Conservation (phyloP, 2,797 vertebrate genomes). For the Chrysocyon brachyurus region DNA sequence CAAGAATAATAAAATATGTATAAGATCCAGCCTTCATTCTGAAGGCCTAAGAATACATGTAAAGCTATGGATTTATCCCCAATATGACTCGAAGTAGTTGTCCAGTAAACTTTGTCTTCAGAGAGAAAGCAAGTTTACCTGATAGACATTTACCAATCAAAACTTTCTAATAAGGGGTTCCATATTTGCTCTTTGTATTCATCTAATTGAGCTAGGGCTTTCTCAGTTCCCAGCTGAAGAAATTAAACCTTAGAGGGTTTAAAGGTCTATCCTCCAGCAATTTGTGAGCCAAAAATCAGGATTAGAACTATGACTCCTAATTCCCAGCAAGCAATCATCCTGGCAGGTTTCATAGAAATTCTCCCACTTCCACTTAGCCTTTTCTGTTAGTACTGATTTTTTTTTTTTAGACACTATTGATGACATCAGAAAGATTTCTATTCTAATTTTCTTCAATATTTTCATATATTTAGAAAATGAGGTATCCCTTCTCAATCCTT, state of each 20-base stretch:
- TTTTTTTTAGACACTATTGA: conserved; percentile 58
- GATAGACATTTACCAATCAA: not conserved
- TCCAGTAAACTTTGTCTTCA: not conserved
- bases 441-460: conserved; percentile 70
- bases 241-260: conserved; percentile 44
- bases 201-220: not conserved
- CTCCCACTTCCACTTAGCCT: not conserved
- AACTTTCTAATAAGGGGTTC: not conserved
- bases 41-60: not conserved
- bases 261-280: conserved; percentile 38
- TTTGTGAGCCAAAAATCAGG: not conserved
- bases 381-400: not conserved
- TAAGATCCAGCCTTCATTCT: not conserved
- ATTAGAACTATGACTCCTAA: conserved; percentile 55
- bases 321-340: conserved; percentile 41
- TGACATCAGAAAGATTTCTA: conserved; percentile 78
- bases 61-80: not conserved
- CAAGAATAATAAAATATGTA: not conserved
- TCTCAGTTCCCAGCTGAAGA: conserved; percentile 49
- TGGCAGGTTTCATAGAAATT: not conserved
- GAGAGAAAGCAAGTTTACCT: not conserved
- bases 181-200: not conserved
- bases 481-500: conserved; percentile 41
- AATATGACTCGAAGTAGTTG: not conserved
- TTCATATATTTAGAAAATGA: conserved; percentile 80